Evolutionary conservation across 1,140 invertebrate species (phyloP), one percentile per base, ranked within the genome.

Genomic region (Vanessa atalanta): DNA sequence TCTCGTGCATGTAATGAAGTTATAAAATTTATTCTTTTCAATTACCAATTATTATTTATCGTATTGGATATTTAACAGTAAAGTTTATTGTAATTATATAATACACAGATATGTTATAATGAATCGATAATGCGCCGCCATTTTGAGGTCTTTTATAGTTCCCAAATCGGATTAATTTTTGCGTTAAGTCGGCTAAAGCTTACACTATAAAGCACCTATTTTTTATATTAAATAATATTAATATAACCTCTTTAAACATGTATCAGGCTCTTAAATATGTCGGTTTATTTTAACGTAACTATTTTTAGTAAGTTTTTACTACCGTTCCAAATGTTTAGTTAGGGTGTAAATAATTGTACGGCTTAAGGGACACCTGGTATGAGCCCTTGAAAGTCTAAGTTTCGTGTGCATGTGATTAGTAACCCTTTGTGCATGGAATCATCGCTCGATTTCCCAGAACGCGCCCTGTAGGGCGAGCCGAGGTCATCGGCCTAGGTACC

Each of bases 401-500:
- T 76, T 72, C 68, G 68, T 48, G 70, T 65, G 60, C 70, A 72
- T 73, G 72, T 74, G 79, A 83, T 83, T 81, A 83, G 81, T 77
- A 79, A 76, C 82, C 80, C 77, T 83, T 79, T 79, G 68, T 66
- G 61, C 70, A 60, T 73, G 64, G 73, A 61, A 72, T 69, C 73
- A 76, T 48, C 72, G 79, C 74, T 72, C 76, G 73, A 65, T 78
- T 83, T 83, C 75, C 78, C 51, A 71, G 77, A 79, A 76, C 77
- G 55, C 15, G 70, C 72, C 72, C 76, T 75, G 78, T 78, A 79
- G 76, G 76, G 78, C 78, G 74, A 23, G 51, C 70, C 75, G 88
- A 79, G 90, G 90, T 91, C 90, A 88, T 91, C 78, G 89, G 79
- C 89, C 89, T 92, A 92, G 90, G 86, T 83, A 85, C 82, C 90